These are phyloP conservation scores for Meriones psammophilus DNA, from an alignment of 2,797 vertebrate species.

Conservation along the genomic window DNA sequence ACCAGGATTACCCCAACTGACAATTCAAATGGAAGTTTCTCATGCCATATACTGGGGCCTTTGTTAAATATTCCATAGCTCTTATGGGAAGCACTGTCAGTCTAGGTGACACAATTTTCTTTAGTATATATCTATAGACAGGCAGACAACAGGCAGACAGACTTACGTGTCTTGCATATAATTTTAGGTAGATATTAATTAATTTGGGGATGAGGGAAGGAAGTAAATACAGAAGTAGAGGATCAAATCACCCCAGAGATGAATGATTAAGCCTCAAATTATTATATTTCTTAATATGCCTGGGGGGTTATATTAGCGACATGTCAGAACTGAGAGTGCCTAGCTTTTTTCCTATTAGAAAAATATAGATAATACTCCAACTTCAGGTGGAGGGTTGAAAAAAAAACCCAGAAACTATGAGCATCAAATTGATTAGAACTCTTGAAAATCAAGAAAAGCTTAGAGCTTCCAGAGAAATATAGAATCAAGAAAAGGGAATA, in stretches of 20 bases:
- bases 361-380: neutral
- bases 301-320: fast-evolving
- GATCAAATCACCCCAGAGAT: neutral
- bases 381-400: neutral
- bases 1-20: neutral
- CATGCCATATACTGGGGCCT: neutral
- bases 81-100: neutral
- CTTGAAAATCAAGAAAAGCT: neutral
- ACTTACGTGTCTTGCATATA: neutral
- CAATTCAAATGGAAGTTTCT: neutral
- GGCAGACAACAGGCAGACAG: neutral
- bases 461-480: neutral
- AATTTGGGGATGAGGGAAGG: too few relatives aligned
- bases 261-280: neutral
- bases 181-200: too few relatives aligned
- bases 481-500: neutral
- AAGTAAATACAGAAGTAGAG: neutral
- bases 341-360: too few relatives aligned
- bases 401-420: neutral
- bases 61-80: neutral
- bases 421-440: too few relatives aligned
- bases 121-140: neutral
- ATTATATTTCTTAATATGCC: neutral
- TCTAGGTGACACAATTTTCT: neutral
- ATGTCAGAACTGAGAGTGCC: too few relatives aligned